These are phyloP conservation scores for Nasua narica DNA, from an alignment of 2,797 vertebrate species.

Conservation along the genomic window DNA sequence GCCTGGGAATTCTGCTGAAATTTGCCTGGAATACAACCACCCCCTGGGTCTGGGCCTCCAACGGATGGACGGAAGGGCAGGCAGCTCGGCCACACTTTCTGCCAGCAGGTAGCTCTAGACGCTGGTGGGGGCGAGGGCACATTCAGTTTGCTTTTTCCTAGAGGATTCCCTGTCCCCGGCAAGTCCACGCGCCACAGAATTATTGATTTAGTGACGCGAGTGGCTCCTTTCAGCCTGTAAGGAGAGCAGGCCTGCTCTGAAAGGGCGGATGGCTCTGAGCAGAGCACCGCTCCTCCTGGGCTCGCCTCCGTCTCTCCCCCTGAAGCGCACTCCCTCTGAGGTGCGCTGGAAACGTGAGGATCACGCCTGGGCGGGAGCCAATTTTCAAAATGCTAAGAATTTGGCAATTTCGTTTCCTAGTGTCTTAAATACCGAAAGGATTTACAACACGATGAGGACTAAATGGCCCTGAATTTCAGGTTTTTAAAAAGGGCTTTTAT, in stretches of 20 bases:
- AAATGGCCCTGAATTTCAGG: conserved; percentile 41
- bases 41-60: not conserved
- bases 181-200: not conserved
- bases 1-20: not conserved
- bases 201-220: not conserved
- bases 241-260: not conserved
- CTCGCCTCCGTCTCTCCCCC: not conserved
- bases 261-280: not conserved
- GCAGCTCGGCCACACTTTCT: not conserved
- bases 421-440: conserved; percentile 63
- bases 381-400: conserved; percentile 61
- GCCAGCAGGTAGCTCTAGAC: not conserved
- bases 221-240: not conserved
- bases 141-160: not conserved
- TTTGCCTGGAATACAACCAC: not conserved
- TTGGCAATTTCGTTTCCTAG: conserved; percentile 53
- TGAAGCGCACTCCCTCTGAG: conserved; percentile 17
- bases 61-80: not conserved
- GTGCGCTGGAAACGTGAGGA: not conserved
- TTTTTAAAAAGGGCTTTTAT: conserved; percentile 12
- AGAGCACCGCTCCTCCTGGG: not conserved
- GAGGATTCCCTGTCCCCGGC: not conserved
- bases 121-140: not conserved
- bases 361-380: conserved; percentile 1
- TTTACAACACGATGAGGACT: conserved; percentile 53